Conservation (phyloP, 1,140 invertebrate genomes). For the Diorhabda sublineata region DNA sequence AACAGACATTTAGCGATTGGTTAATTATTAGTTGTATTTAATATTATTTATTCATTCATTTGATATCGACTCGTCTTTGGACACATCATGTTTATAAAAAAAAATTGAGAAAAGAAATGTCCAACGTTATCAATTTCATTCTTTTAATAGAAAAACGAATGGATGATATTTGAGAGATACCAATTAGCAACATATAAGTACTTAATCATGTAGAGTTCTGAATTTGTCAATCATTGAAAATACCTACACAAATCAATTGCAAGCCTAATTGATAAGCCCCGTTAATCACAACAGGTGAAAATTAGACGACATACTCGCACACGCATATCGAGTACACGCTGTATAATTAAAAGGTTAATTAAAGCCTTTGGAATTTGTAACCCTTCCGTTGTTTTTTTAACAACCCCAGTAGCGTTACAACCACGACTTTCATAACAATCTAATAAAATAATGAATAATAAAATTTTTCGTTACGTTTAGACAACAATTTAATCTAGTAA, state of each 20-base stretch:
- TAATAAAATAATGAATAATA: no score
- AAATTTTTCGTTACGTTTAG: no score
- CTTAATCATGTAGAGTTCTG: background rate
- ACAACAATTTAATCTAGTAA: no score
- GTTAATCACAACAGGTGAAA: slow-evolving; percentile 29
- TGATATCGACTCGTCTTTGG: no score
- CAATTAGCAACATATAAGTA: background rate
- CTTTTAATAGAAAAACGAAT: background rate
- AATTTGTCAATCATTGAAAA: slow-evolving; percentile 1
- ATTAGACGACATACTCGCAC: slow-evolving; percentile 27
- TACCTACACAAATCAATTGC: slow-evolving; percentile 3
- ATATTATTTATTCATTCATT: no score
- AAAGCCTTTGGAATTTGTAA: slow-evolving; percentile 34
- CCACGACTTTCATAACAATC: no score
- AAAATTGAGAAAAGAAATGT: no score
- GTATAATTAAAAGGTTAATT: slow-evolving; percentile 39
- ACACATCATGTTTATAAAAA: no score
- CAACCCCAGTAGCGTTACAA: no score
- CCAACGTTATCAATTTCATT: background rate
- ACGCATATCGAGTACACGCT: slow-evolving; percentile 25
- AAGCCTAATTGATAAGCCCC: slow-evolving; percentile 11
- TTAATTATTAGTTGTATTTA: no score
- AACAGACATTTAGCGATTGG: no score
- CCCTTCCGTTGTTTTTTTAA: no score
- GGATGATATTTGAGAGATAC: background rate